A percentile compares a stretch with the other conserved stretches of the same genome.
Conservation (phyloP, 2,113 vertebrate genomes). For the Turdus rufiventris region DNA sequence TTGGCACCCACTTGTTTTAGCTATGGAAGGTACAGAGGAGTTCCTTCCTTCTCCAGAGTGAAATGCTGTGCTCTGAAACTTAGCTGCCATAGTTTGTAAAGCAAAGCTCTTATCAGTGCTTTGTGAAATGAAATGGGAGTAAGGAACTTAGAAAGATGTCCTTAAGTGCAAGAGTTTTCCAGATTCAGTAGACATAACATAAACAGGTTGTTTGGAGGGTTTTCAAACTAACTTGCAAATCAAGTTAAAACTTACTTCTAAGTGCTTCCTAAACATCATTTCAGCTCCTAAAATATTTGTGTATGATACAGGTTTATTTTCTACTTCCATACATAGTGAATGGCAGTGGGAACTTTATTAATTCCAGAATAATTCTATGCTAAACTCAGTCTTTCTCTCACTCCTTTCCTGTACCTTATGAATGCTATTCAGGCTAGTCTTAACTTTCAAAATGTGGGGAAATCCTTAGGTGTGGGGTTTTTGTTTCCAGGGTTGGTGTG, state of each 20-base stretch:
- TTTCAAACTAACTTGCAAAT: not conserved
- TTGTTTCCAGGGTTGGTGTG: not conserved
- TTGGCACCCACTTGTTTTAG: not conserved
- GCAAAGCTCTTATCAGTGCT: not conserved
- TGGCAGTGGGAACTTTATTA: not conserved
- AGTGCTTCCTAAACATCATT: not conserved
- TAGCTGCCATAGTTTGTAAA: not conserved
- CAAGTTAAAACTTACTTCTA: not conserved
- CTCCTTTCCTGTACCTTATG: not conserved
- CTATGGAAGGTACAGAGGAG: not conserved
- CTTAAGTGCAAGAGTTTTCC: not conserved
- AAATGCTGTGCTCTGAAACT: not conserved
- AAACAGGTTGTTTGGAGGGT: not conserved
- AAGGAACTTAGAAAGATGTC: not conserved
- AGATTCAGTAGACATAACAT: not conserved
- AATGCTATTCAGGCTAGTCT: not conserved
- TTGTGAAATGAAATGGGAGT: not conserved
- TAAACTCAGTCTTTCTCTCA: not conserved
- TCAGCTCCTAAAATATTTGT: not conserved
- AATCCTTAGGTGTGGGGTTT: not conserved
- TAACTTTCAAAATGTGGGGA: not conserved
- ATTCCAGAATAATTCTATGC: not conserved
- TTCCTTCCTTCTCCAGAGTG: not conserved
- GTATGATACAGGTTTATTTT: not conserved
- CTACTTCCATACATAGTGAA: not conserved